phyloP scores from a whole-genome alignment of 2,888 invertebrate genomes.

The Eremobia ochroleuca region DNA sequence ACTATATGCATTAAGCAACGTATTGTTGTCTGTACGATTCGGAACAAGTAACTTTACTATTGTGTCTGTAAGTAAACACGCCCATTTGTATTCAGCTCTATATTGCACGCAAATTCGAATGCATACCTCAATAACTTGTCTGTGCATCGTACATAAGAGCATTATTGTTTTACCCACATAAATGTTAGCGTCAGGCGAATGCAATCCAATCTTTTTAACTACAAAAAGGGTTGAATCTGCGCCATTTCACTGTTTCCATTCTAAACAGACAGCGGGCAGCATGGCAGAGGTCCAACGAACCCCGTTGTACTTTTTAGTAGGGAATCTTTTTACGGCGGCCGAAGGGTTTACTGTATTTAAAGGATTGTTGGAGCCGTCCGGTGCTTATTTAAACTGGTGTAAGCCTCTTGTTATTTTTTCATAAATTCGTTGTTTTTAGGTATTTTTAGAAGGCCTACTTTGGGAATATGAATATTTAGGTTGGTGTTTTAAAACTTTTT shows the following conservation, averaged over 20 bases:
- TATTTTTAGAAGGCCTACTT: constrained; percentile 59
- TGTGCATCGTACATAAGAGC: constrained; percentile 69
- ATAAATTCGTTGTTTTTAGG: constrained; percentile 56
- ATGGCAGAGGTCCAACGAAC: constrained; percentile 63
- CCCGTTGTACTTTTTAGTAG: constrained; percentile 61
- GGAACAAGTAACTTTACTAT: constrained; percentile 58
- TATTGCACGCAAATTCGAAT: constrained; percentile 60
- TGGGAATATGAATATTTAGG: constrained; percentile 63
- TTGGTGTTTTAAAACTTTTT: constrained; percentile 46
- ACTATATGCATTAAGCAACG: constrained; percentile 48
- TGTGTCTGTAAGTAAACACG: constrained; percentile 61
- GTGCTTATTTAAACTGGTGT: constrained; percentile 67
- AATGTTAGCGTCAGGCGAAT: constrained; percentile 73
- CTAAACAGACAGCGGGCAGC: constrained; percentile 70
- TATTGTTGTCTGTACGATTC: constrained; percentile 61
- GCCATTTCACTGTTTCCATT: constrained; percentile 74
- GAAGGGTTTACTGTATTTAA: constrained; percentile 72
- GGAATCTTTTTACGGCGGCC: constrained; percentile 56
- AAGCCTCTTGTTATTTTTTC: constrained; percentile 66
- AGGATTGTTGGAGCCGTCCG: constrained; percentile 65
- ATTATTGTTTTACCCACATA: constrained; percentile 77
- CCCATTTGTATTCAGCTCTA: constrained; percentile 62
- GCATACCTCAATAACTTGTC: constrained; percentile 63
- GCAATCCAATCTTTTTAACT: constrained; percentile 79
- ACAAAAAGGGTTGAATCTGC: constrained; percentile 76